Evolutionary conservation across 2,888 invertebrate species (phyloP).

Genomic region (Polydrusus tereticollis): DNA sequence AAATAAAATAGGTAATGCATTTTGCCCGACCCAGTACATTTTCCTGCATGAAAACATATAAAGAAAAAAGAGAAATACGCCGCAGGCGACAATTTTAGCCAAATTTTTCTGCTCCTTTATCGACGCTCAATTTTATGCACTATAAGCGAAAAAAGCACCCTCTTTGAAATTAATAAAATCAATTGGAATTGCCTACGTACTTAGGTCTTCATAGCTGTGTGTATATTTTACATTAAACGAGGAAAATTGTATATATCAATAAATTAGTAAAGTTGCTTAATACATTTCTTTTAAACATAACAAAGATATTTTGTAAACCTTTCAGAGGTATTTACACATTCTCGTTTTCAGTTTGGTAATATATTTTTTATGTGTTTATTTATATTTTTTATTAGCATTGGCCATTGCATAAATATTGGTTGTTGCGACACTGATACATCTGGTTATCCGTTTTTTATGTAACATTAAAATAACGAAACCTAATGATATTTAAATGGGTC

Average conservation of each 20-base stretch:
- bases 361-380: constrained; percentile 45
- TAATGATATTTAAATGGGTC: constrained; percentile 43
- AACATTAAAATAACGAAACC: constrained; percentile 42
- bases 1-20: no score
- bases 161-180: no score
- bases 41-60: no score
- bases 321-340: constrained; percentile 38
- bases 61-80: no score
- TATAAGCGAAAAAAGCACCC: no score
- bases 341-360: constrained; percentile 40
- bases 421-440: constrained; percentile 45
- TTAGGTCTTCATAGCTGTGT: no score
- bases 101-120: no score
- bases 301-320: constrained; percentile 30
- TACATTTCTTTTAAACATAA: constrained; percentile 26
- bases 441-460: constrained; percentile 46
- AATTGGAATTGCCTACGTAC: no score
- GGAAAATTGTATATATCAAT: not conserved
- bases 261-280: constrained; percentile 14
- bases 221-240: not conserved
- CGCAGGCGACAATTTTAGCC: no score
- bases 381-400: constrained; percentile 46
- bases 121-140: no score
- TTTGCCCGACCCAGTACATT: no score
- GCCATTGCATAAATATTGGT: constrained; percentile 38